A percentile compares a stretch with the other conserved stretches of the same genome.
Conservation (phyloP, 2,797 vertebrate species). For the Bradypodion pumilum region DNA sequence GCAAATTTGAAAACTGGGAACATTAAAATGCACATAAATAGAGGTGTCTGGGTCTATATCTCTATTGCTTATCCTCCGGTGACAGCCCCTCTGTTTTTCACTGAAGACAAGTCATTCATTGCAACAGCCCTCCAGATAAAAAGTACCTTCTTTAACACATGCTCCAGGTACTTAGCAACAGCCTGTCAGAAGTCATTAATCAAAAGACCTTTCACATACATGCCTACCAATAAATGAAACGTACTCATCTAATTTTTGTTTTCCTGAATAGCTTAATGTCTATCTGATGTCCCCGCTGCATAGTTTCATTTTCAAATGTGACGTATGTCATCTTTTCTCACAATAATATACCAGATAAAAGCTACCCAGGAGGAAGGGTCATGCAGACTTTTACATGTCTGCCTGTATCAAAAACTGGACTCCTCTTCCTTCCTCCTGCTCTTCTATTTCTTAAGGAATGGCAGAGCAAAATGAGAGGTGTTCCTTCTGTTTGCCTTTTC, state of each 20-base stretch:
- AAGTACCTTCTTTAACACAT: conserved; percentile 35
- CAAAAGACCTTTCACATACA: conserved; percentile 46
- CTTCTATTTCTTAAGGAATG: neutral
- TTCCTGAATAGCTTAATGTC: conserved; percentile 31
- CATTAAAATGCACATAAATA: neutral
- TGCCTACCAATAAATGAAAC: conserved; percentile 44
- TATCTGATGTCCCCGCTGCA: conserved; percentile 31
- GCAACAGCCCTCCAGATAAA: conserved; percentile 11
- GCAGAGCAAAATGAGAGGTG: neutral
- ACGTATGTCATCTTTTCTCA: neutral
- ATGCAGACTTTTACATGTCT: neutral
- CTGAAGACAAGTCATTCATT: conserved; percentile 15
- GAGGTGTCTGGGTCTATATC: conserved; percentile 12
- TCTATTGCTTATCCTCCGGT: conserved; percentile 37
- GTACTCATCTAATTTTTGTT: conserved; percentile 21
- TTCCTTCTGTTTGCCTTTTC: neutral
- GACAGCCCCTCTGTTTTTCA: conserved; percentile 43
- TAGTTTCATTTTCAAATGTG: conserved; percentile 20
- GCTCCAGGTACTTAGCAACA: conserved; percentile 56
- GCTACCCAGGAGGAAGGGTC: neutral
- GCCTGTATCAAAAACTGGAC: neutral
- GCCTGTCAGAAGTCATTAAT: conserved; percentile 67
- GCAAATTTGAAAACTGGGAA: conserved; percentile 27
- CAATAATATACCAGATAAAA: neutral
- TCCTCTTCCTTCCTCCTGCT: neutral